Base-by-base conservation (phyloP, 1,140 invertebrate genomes). In the Macrostomum lignano region DNA sequence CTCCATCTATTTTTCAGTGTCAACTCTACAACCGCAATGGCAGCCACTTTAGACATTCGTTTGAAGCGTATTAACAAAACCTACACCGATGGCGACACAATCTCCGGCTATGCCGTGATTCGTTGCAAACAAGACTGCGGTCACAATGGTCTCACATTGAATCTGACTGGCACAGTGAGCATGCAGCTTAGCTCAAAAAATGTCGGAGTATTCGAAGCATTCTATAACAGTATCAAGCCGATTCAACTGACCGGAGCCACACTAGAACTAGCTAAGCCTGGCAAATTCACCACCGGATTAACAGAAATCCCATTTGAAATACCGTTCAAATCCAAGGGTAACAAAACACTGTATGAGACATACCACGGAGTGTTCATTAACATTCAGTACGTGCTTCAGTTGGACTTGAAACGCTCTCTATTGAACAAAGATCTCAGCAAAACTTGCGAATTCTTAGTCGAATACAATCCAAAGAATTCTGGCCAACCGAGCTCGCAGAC, bases 321-420 rank as follows among this genome's bases (percentile, higher is more conserved):
- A 38, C 75, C 76, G 0, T 54, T 93, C 10, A 65, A 65, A 35
- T 64, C 69, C 4, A 64, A 68, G 3, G 52, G 56, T 14, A 67
- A 64, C 26, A 72, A 70, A 51, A 61, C 61, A 7, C 58, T 91
- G 1, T 74, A 82, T 55, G 81, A 93, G 66, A 88, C 82, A 1
- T 93, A 91, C 52, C 81, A 91, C 60, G 84, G 82, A 1, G 79
- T 91, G 5, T 91, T 86, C 55, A 74, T 93, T 0, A 91, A 76
- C 52, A 72, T 93, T 10, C 41, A 63, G 61, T 93, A 91, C 52
- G 63, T 67, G 29, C 58, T 91, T 7, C 70, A 68, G 44, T 81
- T 75, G 48, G 76, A 78, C 42, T 70, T 88, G 51, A 86, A 81
- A 54, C 61, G 79, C 40, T 75, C 70, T 23, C 73, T 93, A 46